A percentile compares a stretch with the other conserved stretches of the same genome.
These are phyloP conservation scores for Charaxes varanes DNA, from an alignment of 1,140 invertebrate species.

Conservation along the genomic window DNA sequence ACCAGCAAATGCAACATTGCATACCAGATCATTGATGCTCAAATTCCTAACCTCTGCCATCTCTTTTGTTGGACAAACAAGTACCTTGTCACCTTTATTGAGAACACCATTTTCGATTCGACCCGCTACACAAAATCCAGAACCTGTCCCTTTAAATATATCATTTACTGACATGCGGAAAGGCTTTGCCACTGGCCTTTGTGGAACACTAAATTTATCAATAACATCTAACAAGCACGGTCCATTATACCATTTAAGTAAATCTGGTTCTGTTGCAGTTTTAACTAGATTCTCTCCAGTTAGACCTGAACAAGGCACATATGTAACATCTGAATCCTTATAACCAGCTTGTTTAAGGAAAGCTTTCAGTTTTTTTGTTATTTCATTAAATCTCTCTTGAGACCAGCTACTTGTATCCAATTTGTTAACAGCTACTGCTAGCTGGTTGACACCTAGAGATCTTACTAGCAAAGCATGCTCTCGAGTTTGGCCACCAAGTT, in stretches of 20 bases:
- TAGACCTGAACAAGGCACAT: conserved; percentile 96
- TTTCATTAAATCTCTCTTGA: conserved; percentile 89
- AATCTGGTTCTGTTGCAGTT: conserved; percentile 78
- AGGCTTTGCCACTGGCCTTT: conserved; percentile 90
- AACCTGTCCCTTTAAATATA: conserved; percentile 94
- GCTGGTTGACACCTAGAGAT: conserved; percentile 92
- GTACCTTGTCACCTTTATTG: conserved; percentile 88
- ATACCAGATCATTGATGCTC: conserved; percentile 82
- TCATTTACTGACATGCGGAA: conserved; percentile 95
- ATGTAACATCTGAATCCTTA: conserved; percentile 90
- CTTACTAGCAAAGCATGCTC: conserved; percentile 95
- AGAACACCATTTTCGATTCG: conserved; percentile 93
- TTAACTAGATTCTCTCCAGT: conserved; percentile 93
- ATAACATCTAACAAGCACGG: conserved; percentile 88
- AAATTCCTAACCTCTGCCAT: conserved; percentile 84
- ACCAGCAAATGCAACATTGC: conserved; percentile 91
- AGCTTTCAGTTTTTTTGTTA: conserved; percentile 86
- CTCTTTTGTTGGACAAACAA: conserved; percentile 91
- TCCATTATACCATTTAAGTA: conserved; percentile 92
- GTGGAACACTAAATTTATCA: conserved; percentile 89
- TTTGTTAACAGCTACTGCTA: conserved; percentile 91
- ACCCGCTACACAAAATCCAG: conserved; percentile 91
- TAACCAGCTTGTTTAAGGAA: conserved; percentile 98
- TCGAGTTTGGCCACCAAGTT: conserved; percentile 96
- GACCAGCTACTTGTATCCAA: conserved; percentile 88